These are phyloP conservation scores for Potamilus streckersoni DNA, from an alignment of 1,140 invertebrate species.

Conservation along the genomic window DNA sequence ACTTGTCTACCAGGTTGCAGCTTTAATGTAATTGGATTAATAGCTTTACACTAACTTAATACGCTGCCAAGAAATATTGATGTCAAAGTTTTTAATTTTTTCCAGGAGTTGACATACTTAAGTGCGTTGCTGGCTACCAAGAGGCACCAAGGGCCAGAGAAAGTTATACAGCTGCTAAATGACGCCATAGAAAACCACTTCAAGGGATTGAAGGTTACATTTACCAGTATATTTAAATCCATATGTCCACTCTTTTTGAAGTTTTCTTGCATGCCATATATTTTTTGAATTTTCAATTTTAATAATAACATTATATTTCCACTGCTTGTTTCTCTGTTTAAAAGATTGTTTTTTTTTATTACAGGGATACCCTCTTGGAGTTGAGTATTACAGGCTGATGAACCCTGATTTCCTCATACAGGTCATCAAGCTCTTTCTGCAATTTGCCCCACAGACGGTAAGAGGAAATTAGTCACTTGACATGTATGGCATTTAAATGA, in stretches of 20 bases:
- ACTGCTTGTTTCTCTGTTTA: too few species aligned
- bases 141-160: constrained; percentile 70
- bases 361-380: constrained; percentile 77
- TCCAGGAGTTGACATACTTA: constrained; percentile 67
- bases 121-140: constrained; percentile 71
- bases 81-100: constrained; percentile 5
- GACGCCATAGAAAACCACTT: constrained; percentile 80
- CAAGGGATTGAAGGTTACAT: constrained; percentile 56
- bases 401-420: constrained; percentile 89
- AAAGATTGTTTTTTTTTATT: constrained; percentile 52
- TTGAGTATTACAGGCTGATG: constrained; percentile 79
- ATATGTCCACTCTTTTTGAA: not conserved
- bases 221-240: not conserved
- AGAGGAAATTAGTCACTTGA: constrained; percentile 5
- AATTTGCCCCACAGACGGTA: constrained; percentile 77
- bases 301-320: too few species aligned
- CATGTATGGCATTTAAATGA: too few species aligned
- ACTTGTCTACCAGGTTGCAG: too few species aligned
- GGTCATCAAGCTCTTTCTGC: constrained; percentile 81
- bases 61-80: too few species aligned
- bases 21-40: too few species aligned
- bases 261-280: too few species aligned
- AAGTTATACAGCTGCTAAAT: constrained; percentile 74
- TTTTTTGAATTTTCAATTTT: too few species aligned
- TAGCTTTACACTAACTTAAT: too few species aligned